A percentile compares a stretch with the other conserved stretches of the same genome.
These are phyloP conservation scores for Eulacestoma nigropectus DNA, from an alignment of 2,113 vertebrate species.

Conservation along the genomic window DNA sequence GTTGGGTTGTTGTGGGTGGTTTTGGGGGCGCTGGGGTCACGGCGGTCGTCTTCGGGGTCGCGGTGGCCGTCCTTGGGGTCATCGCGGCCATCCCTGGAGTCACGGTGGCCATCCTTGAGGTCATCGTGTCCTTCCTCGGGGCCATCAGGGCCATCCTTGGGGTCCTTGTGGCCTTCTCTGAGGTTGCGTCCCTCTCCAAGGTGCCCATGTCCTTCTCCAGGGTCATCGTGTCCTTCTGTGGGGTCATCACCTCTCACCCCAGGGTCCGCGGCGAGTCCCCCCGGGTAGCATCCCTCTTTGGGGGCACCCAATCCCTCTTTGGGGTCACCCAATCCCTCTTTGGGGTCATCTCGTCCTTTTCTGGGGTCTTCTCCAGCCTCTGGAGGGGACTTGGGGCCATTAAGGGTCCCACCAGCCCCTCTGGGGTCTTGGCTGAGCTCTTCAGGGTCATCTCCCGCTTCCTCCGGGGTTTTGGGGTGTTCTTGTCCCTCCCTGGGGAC, in stretches of 20 bases:
- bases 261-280: too few relatives aligned
- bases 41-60: too few relatives aligned
- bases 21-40: too few relatives aligned
- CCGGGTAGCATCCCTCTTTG: too few relatives aligned
- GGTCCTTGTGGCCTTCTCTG: accelerated
- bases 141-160: accelerated
- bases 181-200: accelerated
- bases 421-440: not conserved
- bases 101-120: accelerated
- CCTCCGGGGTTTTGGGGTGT: not conserved
- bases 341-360: not conserved
- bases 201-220: accelerated
- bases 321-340: accelerated
- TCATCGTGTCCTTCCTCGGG: accelerated
- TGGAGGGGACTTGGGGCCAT: too few relatives aligned
- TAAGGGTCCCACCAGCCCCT: too few relatives aligned
- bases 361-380: not conserved
- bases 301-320: accelerated
- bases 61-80: not conserved
- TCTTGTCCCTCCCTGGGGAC: not conserved
- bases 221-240: accelerated
- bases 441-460: not conserved
- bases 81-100: not conserved
- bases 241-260: not conserved
- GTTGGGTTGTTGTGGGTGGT: accelerated